Percentiles rank a stretch among this genome's conserved stretches.
phyloP scores from a whole-genome alignment of 2,888 invertebrate genomes.

The Tortrix viridana region DNA sequence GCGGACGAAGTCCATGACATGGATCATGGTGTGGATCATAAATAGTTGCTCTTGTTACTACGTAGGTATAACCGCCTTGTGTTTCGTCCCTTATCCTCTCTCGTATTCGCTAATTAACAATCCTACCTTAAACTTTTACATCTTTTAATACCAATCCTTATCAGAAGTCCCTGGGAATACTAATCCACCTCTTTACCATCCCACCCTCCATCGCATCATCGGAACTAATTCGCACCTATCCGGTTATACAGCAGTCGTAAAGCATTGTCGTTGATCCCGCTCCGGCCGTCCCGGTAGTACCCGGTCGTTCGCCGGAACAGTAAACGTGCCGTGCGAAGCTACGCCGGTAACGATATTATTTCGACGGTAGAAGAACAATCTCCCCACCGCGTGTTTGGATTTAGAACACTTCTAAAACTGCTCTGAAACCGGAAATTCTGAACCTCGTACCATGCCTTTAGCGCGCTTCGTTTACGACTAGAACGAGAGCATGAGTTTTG shows the following conservation, averaged over 20 bases:
- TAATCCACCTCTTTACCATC: neutral
- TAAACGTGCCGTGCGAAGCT: constrained; percentile 19
- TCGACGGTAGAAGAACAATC: neutral
- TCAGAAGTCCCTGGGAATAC: neutral
- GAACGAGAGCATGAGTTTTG: too few species aligned
- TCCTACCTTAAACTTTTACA: neutral
- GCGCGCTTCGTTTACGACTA: too few species aligned
- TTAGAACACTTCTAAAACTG: too few species aligned
- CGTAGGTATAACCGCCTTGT: too few species aligned
- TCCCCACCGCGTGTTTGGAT: neutral
- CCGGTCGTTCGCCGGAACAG: constrained; percentile 15
- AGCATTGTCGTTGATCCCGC: constrained; percentile 18
- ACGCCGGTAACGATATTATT: constrained; percentile 7
- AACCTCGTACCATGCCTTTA: too few species aligned
- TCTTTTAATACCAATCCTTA: neutral
- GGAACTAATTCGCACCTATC: constrained; percentile 16
- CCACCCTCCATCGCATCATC: neutral
- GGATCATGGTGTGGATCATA: too few species aligned
- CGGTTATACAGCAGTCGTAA: constrained; percentile 8
- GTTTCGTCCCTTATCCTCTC: too few species aligned
- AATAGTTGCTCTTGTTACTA: too few species aligned
- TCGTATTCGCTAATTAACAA: too few species aligned
- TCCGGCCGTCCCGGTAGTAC: constrained; percentile 14
- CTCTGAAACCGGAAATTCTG: too few species aligned
- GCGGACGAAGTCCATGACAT: too few species aligned